Evolutionary conservation across 2,888 invertebrate genomes (phyloP), one percentile per base, ranked within the genome.

Genomic region (Cetonia aurata): DNA sequence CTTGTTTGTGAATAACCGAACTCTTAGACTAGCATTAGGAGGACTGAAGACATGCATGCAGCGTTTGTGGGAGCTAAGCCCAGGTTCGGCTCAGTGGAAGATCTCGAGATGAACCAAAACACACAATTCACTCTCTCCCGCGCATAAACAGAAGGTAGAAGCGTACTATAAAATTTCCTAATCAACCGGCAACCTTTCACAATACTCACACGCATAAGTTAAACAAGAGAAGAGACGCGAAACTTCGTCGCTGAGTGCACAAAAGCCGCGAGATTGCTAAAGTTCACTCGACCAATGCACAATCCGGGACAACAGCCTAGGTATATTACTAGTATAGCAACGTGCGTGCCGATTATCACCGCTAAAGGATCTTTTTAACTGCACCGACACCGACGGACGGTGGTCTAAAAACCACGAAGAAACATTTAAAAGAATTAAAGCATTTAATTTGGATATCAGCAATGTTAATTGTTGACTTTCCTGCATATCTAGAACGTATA

Each of bases 21-120:
- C 25, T 25, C 25, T 25, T 4, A 4, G 25, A 25, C 25, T 25
- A 25, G 25, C 25, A 25, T 4, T 25, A 72, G 71, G 75, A 78
- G 76, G 77, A 79, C 78, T 78, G 72, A 75, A 72, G 25, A 25
- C 25, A 25, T 25, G 25, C 25, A 25, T 4, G 25, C 25, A 25
- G 25, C 1, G 25, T 25, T 25, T 25, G 25, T 25, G 25, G 25
- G 25, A 25, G 25, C 25, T 25, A 25, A 25, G 25, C 25, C 25
- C 25, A 4, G 25, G 25, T 25, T 25, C 25, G 25, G 25, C 76
- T 80, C 76, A 79, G 77, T 79, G 75, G 78, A 79, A 76, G 77
- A 80, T 79, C 77, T 75, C 72, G 75, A 79, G 81, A 81, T 82
- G 80, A 78, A 79, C 79, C 80, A 75, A 79, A 80, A 81, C 25